phyloP scores from a whole-genome alignment of 2,113 vertebrate genomes.

The Xyrauchen texanus region DNA sequence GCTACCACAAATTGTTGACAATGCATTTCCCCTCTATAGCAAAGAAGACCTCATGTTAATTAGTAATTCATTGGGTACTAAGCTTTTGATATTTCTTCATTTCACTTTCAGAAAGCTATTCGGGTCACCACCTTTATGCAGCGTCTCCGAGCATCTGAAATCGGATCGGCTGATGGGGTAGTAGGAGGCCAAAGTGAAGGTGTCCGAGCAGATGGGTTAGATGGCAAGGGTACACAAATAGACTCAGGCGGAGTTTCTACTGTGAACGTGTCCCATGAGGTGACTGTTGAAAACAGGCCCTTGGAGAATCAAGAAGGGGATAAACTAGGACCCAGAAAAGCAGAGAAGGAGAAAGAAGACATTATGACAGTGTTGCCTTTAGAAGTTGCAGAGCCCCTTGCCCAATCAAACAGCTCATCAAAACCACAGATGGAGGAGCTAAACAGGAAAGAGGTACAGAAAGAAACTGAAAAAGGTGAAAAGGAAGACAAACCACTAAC shows the following conservation, averaged over 20 bases:
- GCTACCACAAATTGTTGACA: not conserved
- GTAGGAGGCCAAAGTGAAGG: slow-evolving; percentile 60
- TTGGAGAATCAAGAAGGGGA: slow-evolving; percentile 45
- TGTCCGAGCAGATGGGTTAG: slow-evolving; percentile 59
- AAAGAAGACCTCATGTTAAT: slow-evolving; percentile 19
- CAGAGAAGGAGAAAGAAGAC: slow-evolving; percentile 29
- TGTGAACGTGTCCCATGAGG: slow-evolving; percentile 71
- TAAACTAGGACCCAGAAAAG: slow-evolving; percentile 28
- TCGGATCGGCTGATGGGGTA: slow-evolving; percentile 59
- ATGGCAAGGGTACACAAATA: slow-evolving; percentile 58
- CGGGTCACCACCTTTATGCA: slow-evolving; percentile 88
- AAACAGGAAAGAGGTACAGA: slow-evolving; percentile 35
- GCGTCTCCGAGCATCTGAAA: slow-evolving; percentile 76
- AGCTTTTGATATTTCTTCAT: slow-evolving; percentile 28
- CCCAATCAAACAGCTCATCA: slow-evolving; percentile 49
- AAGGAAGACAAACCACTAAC: slow-evolving; percentile 56
- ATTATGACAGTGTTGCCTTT: too few relatives aligned
- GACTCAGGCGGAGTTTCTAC: slow-evolving; percentile 64
- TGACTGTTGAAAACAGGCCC: slow-evolving; percentile 68
- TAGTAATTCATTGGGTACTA: not conserved
- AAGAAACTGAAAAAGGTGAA: slow-evolving; percentile 56
- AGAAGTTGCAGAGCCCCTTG: slow-evolving; percentile 54
- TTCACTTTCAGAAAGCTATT: slow-evolving; percentile 80
- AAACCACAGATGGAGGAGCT: slow-evolving; percentile 49
- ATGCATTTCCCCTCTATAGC: slow-evolving; percentile 26